phyloP scores from a whole-genome alignment of 2,888 invertebrate genomes.

The Prosapia bicincta region DNA sequence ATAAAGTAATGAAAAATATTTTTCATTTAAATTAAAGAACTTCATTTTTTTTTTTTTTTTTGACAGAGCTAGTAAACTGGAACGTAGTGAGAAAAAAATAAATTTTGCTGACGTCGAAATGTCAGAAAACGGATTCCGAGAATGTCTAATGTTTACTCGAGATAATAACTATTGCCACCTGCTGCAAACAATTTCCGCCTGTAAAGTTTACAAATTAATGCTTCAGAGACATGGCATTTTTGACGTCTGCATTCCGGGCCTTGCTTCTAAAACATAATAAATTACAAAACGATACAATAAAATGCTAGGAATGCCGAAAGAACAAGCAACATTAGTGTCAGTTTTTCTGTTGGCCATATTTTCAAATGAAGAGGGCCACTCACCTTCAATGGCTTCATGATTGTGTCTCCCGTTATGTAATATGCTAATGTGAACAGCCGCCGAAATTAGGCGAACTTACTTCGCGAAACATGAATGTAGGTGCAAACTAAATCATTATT shows the following conservation, averaged over 20 bases:
- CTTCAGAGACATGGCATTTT: neutral
- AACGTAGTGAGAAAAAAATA: no score
- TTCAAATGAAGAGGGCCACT: neutral
- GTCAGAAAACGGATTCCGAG: no score
- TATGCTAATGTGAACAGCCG: neutral
- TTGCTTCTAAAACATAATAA: neutral
- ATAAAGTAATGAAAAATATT: no score
- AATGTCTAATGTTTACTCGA: no score
- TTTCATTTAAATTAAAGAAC: no score
- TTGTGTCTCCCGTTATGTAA: neutral
- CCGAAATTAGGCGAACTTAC: neutral
- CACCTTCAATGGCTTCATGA: neutral
- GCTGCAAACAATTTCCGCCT: neutral
- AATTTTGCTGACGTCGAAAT: no score
- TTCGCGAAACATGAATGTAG: no score
- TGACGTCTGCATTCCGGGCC: neutral
- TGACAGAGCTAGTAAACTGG: no score
- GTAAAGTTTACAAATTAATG: neutral
- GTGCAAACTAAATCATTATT: no score
- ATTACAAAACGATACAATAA: neutral
- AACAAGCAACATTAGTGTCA: neutral
- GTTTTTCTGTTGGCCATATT: neutral
- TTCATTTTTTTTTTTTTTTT: no score
- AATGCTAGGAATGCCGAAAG: neutral
- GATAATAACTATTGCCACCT: neutral